A percentile compares a stretch with the other conserved stretches of the same genome.
Conservation (phyloP, 2,888 invertebrate species). For the Artemia sinica region DNA sequence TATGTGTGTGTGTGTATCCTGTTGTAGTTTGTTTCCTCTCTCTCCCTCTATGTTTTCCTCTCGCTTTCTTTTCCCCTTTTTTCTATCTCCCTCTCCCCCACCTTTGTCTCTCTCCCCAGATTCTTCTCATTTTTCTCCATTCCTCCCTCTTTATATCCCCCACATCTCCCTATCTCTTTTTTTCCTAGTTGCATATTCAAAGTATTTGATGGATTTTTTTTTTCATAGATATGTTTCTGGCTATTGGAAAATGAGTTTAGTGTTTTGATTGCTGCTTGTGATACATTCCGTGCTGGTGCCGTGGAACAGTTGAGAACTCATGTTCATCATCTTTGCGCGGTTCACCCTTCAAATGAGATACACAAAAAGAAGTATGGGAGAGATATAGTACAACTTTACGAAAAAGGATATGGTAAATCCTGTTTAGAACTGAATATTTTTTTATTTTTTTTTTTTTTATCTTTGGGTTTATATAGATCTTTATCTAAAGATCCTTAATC, state of each 20-base stretch:
- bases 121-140: too few relatives aligned
- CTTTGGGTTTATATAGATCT: neutral
- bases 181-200: too few relatives aligned
- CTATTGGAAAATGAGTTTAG: constrained; percentile 87
- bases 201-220: too few relatives aligned
- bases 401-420: constrained; percentile 72
- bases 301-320: constrained; percentile 96
- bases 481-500: too few relatives aligned
- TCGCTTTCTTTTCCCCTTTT: too few relatives aligned
- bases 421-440: neutral
- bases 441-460: neutral
- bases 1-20: too few relatives aligned
- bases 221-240: constrained; percentile 77
- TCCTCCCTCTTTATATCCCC: too few relatives aligned
- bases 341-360: constrained; percentile 65
- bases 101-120: too few relatives aligned
- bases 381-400: constrained; percentile 81
- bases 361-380: constrained; percentile 32
- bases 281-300: constrained; percentile 96
- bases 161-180: too few relatives aligned
- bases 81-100: too few relatives aligned
- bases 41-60: too few relatives aligned
- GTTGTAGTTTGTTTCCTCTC: too few relatives aligned
- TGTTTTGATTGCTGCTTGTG: constrained; percentile 94
- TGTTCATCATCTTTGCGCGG: constrained; percentile 70